Evolutionary conservation across 2,113 vertebrate genomes (phyloP).

Genomic region (Saguinus imperator): DNA sequence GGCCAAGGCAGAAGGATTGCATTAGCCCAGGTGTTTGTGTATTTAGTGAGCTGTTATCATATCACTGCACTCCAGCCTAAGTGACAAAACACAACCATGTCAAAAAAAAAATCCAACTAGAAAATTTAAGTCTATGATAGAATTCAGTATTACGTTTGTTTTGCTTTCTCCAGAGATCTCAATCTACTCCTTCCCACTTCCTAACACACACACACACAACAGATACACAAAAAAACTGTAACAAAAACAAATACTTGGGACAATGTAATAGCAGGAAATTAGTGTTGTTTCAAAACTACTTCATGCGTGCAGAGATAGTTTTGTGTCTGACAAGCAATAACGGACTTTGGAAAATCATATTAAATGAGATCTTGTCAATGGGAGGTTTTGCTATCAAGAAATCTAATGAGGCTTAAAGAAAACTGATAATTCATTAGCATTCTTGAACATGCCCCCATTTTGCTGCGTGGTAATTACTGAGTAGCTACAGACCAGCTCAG

Average conservation of each 20-base stretch:
- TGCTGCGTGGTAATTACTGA: slow-evolving; percentile 50
- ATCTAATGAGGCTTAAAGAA: slow-evolving; percentile 72
- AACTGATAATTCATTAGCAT: slow-evolving; percentile 60
- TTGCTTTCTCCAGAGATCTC: slow-evolving; percentile 34
- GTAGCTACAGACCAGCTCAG: slow-evolving; percentile 30
- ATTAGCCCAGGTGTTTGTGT: too few relatives aligned
- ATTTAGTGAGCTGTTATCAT: too few relatives aligned
- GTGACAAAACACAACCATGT: too few relatives aligned
- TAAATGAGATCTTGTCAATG: slow-evolving; percentile 52
- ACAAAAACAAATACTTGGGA: slow-evolving; percentile 43
- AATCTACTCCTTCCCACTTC: slow-evolving; percentile 19
- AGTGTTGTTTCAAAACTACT: not conserved
- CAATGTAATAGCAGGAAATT: not conserved
- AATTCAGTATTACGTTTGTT: slow-evolving; percentile 34
- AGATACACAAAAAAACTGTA: slow-evolving; percentile 62
- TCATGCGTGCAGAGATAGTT: slow-evolving; percentile 10
- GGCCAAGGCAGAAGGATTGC: too few relatives aligned
- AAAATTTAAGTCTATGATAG: slow-evolving; percentile 9
- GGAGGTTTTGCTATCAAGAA: slow-evolving; percentile 67
- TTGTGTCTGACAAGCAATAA: slow-evolving; percentile 51
- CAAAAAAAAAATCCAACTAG: not conserved
- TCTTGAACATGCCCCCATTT: slow-evolving; percentile 32
- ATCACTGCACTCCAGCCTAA: too few relatives aligned
- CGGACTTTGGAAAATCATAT: slow-evolving; percentile 13
- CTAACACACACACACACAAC: not conserved